Evolutionary conservation across 1,140 invertebrate genomes (phyloP).

Genomic region (Meloidogyne exigua): DNA sequence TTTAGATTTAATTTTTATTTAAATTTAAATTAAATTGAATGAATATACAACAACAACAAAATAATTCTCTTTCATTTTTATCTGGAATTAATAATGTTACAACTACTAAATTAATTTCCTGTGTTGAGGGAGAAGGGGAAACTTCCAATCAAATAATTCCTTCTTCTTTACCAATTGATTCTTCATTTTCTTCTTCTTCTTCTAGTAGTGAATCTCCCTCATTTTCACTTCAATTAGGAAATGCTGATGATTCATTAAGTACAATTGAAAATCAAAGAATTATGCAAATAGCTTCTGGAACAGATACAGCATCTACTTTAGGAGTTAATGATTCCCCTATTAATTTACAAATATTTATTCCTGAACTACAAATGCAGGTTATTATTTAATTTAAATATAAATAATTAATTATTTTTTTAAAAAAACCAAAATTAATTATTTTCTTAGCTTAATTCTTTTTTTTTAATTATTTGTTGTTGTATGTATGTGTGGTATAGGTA

Average conservation of each 20-base stretch:
- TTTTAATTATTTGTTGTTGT: not conserved
- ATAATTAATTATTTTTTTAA: too few species aligned
- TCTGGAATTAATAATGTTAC: too few species aligned
- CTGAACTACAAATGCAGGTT: conserved; percentile 67
- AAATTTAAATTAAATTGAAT: not conserved
- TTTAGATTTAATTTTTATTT: not conserved
- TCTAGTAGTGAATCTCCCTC: conserved; percentile 25
- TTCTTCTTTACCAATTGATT: conserved; percentile 4
- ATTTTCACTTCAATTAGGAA: conserved; percentile 21
- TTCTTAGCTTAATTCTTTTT: not conserved
- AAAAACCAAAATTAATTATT: too few species aligned
- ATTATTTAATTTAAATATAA: not conserved
- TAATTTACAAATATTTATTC: conserved; percentile 65
- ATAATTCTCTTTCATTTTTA: not conserved
- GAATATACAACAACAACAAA: not conserved
- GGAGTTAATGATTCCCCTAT: conserved; percentile 49
- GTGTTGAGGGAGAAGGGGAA: not conserved
- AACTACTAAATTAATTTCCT: not conserved
- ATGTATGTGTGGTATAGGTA: not conserved
- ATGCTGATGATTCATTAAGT: conserved; percentile 11
- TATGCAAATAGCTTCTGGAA: conserved; percentile 4
- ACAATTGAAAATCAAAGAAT: conserved; percentile 14
- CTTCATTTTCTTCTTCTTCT: conserved; percentile 16
- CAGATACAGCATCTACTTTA: conserved; percentile 22
- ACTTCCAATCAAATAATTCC: not conserved